A percentile compares a stretch with the other conserved stretches of the same genome.
These are phyloP conservation scores for Leptinotarsa peninsularis DNA, from an alignment of 2,888 invertebrate genomes.

Conservation along the genomic window DNA sequence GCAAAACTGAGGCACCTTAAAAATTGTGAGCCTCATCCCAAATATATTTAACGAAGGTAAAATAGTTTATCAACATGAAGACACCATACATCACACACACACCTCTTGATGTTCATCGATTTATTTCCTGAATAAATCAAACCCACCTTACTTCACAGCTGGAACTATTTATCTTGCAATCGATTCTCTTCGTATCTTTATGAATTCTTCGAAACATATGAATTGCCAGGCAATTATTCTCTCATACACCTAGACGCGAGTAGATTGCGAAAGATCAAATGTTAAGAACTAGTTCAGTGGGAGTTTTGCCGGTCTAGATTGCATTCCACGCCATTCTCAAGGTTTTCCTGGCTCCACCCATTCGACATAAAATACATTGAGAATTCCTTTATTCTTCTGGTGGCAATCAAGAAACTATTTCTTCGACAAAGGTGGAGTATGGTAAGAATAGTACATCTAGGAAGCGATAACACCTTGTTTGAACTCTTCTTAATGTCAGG, in stretches of 20 bases:
- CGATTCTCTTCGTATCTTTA: not conserved
- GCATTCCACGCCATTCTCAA: constrained; percentile 53
- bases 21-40: too few relatives aligned
- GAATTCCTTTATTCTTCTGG: constrained; percentile 44
- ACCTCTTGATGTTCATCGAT: not conserved
- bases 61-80: too few relatives aligned
- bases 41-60: too few relatives aligned
- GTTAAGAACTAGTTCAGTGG: constrained; percentile 51
- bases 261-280: constrained; percentile 38
- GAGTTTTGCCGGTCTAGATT: constrained; percentile 49
- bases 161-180: not conserved
- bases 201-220: constrained; percentile 15
- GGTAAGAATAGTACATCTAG: not conserved
- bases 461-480: constrained; percentile 1
- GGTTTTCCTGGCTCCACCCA: constrained; percentile 61
- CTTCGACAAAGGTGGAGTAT: constrained; percentile 38
- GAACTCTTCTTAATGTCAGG: not conserved
- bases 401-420: constrained; percentile 47
- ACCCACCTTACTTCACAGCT: not conserved
- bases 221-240: constrained; percentile 5
- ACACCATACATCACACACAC: not conserved
- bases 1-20: too few relatives aligned
- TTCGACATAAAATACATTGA: constrained; percentile 45
- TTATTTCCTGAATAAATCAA: not conserved
- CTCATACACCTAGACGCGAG: constrained; percentile 20